Evolutionary conservation across 1,140 invertebrate species (phyloP), one percentile per base, ranked within the genome.

Genomic region (Reticulitermes speratus): DNA sequence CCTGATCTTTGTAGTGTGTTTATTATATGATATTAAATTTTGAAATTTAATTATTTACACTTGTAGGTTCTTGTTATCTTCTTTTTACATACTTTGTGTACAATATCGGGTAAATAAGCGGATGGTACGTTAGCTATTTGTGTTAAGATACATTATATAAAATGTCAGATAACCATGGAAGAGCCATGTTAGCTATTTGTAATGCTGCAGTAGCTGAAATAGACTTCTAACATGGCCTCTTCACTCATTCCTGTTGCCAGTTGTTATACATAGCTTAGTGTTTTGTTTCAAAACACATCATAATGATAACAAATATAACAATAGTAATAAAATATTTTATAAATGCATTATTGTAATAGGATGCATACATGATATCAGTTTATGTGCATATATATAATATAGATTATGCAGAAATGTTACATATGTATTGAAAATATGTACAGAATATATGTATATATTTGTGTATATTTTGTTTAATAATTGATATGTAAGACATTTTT

Each of bases 381-480:
- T 75, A 75, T 75, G n/a, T 75, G 25, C 65, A 75, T 75, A 75
- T 75, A 75, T 75, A 75, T 75, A 75, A 75, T 75, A 75, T 75
- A 75, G 65, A 75, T n/a, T 75, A 75, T 30, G 14, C 65, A 75
- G 65, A 30, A 30, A 75, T n/a, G 48, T 65, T 65, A 65, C 59
- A 25, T 75, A 75, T 75, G n/a, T 75, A 75, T 75, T 75, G 65
- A 75, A 75, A 30, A 75, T n/a, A 75, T 75, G 65, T 75, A 30
- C 65, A 75, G 65, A 75, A 11, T 75, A 25, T 75, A 30, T 75
- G 65, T 75, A 75, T 75, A 75, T 75, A 75, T n/a, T 75, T 75
- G 65, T 75, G 65, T 75, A 75, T 75, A 75, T 75, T 75, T 75
- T 75, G 65, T 75, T 75, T 75, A 75, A 75, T 75, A 75, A 75